phyloP scores from a whole-genome alignment of 2,888 invertebrate species.

The Drosophila paramelanica region DNA sequence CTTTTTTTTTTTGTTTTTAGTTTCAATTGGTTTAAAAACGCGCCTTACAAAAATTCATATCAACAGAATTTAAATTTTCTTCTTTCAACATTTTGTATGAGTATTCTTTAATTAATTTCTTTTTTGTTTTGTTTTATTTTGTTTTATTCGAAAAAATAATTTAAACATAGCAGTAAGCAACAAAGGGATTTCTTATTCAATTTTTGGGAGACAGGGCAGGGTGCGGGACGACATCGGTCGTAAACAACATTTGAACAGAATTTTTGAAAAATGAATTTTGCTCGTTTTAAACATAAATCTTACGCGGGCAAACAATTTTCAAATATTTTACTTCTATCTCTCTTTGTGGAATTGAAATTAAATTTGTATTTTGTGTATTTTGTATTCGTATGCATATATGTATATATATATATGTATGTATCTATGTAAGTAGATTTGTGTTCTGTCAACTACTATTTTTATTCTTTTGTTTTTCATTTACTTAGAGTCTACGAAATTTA shows the following conservation, averaged over 20 bases:
- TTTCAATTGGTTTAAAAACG: conserved; percentile 75
- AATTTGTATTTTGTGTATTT: conserved; percentile 41
- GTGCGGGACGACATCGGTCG: conserved; percentile 5
- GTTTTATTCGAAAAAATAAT: conserved; percentile 60
- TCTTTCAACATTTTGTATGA: conserved; percentile 60
- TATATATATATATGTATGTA: conserved; percentile 26
- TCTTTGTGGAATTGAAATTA: conserved; percentile 39
- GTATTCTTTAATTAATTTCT: conserved; percentile 39
- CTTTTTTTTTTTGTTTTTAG: conserved; percentile 26
- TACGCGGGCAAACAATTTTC: conserved; percentile 57
- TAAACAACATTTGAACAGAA: conserved; percentile 37
- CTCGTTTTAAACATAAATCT: conserved; percentile 51
- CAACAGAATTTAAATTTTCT: conserved; percentile 76
- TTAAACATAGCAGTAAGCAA: conserved; percentile 80
- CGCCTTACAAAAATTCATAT: conserved; percentile 78
- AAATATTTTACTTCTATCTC: conserved; percentile 34
- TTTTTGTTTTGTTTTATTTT: conserved; percentile 10
- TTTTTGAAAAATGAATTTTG: conserved; percentile 24
- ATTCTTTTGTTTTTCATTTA: conserved; percentile 46
- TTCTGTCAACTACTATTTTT: conserved; percentile 54
- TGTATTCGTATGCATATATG: conserved; percentile 29
- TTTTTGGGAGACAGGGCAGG: conserved; percentile 5
- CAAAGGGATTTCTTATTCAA: conserved; percentile 43
- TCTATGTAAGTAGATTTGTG: conserved; percentile 61
- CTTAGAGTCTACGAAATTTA: conserved; percentile 71